Evolutionary conservation across 1,140 invertebrate species (phyloP), one percentile per base, ranked within the genome.

Genomic region (Eurosta solidaginis): DNA sequence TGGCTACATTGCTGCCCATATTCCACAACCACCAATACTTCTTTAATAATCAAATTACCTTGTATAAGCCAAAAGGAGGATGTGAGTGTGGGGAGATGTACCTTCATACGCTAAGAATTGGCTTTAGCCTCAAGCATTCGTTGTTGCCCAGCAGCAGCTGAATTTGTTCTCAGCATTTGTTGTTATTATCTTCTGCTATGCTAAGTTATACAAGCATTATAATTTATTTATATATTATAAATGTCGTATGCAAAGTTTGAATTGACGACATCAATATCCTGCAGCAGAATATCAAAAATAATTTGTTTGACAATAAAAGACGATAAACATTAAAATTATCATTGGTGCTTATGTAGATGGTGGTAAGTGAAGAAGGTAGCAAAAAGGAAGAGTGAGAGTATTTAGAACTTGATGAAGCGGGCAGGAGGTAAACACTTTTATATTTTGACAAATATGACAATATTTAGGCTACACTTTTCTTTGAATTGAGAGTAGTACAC

Each of bases 291-390:
- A 85, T 85, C 81, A 84, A 85, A 85, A 85, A 85, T 85, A 85
- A 85, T 85, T 85, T 85, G 84, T 84, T 85, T 85, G 84, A 85
- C 84, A 85, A 85, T 85, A 85, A 85, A 85, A 85, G 84, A 85
- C 82, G 84, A 85, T 85, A 85, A 85, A 85, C 84, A 85, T 85
- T 84, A 85, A 84, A 85, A 85, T 85, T 84, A 85, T 85, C 83
- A 84, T 76, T 63, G 42, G n/a, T 45, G 76, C n/a, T 44, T 63
- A 45, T 77, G 22, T 49, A 63, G 52, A 50, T 36, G 44, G 9
- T 20, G n/a, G 33, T 33, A 10, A n/a, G n/a, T n/a, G n/a, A n/a
- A n/a, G n/a, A 40, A 68, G 40, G 27, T 68, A 20, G 59, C n/a
- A 9, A 22, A 20, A 14, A n/a, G 9, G 27, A 27, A 14, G 9